phyloP scores from a whole-genome alignment of 2,113 vertebrate species.

The Mugil cephalus region DNA sequence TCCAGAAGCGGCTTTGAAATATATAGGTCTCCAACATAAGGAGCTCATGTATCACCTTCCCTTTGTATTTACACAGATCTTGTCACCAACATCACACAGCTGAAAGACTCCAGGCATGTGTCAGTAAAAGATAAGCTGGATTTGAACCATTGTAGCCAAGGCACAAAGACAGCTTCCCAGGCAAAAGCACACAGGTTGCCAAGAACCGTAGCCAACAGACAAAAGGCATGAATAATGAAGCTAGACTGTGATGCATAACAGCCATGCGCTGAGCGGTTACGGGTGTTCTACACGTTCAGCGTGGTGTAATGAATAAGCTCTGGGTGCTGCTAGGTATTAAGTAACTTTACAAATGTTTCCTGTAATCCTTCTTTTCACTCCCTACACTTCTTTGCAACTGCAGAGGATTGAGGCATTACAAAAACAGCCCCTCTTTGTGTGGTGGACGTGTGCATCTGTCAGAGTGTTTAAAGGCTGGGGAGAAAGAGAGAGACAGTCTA shows the following conservation, averaged over 20 bases:
- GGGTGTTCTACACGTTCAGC: conserved; percentile 5
- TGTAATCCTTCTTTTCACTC: conserved; percentile 43
- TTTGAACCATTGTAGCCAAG: conserved; percentile 36
- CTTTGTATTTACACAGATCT: conserved; percentile 20
- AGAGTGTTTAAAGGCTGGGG: conserved; percentile 23
- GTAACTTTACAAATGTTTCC: conserved; percentile 43
- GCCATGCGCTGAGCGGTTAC: conserved; percentile 11
- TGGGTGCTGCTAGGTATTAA: conserved; percentile 30
- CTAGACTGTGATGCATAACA: conserved; percentile 46
- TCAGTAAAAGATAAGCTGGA: conserved; percentile 61
- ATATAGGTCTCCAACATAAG: conserved; percentile 4
- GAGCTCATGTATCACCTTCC: conserved; percentile 28
- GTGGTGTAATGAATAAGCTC: conserved; percentile 34
- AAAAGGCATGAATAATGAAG: conserved; percentile 59
- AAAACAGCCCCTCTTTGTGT: conserved; percentile 65
- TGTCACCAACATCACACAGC: conserved; percentile 17
- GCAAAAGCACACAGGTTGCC: conserved; percentile 42
- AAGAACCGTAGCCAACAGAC: conserved; percentile 51
- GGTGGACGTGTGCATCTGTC: conserved; percentile 40
- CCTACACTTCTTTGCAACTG: conserved; percentile 23
- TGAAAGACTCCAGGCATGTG: conserved; percentile 50
- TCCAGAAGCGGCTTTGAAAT: conserved; percentile 17
- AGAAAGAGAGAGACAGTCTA: conserved; percentile 35
- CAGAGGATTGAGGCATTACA: conserved; percentile 37
- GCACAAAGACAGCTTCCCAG: conserved; percentile 42